A percentile compares a stretch with the other conserved stretches of the same genome.
phyloP scores from a whole-genome alignment of 2,888 invertebrate species.

The Apotomis betuletana region DNA sequence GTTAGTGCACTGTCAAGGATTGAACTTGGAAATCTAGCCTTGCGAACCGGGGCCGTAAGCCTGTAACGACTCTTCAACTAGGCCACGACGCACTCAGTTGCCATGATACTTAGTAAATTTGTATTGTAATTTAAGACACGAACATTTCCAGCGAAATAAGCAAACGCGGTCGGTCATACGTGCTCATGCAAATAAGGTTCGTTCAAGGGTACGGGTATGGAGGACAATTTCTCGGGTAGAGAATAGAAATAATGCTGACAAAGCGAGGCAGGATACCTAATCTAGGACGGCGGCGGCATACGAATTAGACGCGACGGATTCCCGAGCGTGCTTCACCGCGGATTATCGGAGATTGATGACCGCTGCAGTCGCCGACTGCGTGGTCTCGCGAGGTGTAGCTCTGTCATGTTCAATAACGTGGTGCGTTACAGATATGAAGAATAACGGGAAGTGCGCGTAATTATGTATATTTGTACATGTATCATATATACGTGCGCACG shows the following conservation, averaged over 20 bases:
- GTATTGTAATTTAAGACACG: slow-evolving; percentile 23
- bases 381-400: background rate
- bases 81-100: slow-evolving; percentile 6
- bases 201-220: slow-evolving; percentile 18
- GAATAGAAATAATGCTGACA: slow-evolving; percentile 31
- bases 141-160: slow-evolving; percentile 18
- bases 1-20: slow-evolving; percentile 6
- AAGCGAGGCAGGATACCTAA: slow-evolving; percentile 25
- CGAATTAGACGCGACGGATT: slow-evolving; percentile 27
- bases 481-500: background rate
- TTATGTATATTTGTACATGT: background rate
- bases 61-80: slow-evolving; percentile 9
- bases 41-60: background rate
- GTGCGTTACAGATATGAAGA: slow-evolving; percentile 2
- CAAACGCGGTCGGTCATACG: slow-evolving; percentile 15
- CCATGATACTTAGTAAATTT: slow-evolving; percentile 19
- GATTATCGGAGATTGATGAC: slow-evolving; percentile 8
- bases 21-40: background rate
- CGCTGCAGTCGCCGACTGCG: background rate
- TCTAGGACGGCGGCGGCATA: slow-evolving; percentile 32
- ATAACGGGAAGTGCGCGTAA: background rate
- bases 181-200: slow-evolving; percentile 10
- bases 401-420: slow-evolving; percentile 8
- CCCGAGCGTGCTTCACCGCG: slow-evolving; percentile 7
- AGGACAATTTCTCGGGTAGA: slow-evolving; percentile 29